Conservation (phyloP, 2,797 vertebrate genomes). For the Lepilemur ruficaudatus region DNA sequence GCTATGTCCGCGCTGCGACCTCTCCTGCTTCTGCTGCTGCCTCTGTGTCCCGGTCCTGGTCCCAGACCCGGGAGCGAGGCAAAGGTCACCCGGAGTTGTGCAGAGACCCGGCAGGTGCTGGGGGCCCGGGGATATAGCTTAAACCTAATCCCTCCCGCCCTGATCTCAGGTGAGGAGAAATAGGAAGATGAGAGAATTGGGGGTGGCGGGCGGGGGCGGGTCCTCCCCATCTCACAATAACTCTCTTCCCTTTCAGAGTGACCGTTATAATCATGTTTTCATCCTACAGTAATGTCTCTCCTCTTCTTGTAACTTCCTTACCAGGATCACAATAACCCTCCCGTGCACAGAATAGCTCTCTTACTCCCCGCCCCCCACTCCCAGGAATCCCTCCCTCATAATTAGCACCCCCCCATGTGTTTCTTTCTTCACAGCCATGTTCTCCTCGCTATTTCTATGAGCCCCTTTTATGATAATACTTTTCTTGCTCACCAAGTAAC, state of each 20-base stretch:
- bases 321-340: slow-evolving; percentile 7
- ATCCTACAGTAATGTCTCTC: background rate
- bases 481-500: slow-evolving; percentile 42
- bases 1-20: slow-evolving; percentile 68
- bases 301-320: slow-evolving; percentile 52
- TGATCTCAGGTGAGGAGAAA: slow-evolving; percentile 89
- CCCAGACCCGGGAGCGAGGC: slow-evolving; percentile 81
- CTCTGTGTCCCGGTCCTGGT: slow-evolving; percentile 77
- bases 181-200: slow-evolving; percentile 44
- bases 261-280: slow-evolving; percentile 51
- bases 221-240: slow-evolving; percentile 45
- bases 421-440: slow-evolving; percentile 37
- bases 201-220: slow-evolving; percentile 32
- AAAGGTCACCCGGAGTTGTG: slow-evolving; percentile 86
- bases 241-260: slow-evolving; percentile 57
- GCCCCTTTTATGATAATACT: background rate
- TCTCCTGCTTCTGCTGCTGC: slow-evolving; percentile 77
- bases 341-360: slow-evolving; percentile 33
- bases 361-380: background rate
- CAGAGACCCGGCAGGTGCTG: slow-evolving; percentile 91
- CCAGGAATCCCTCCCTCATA: slow-evolving; percentile 46
- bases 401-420: background rate
- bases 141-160: slow-evolving; percentile 87
- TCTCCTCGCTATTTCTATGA: background rate
- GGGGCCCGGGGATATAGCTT: slow-evolving; percentile 90